Evolutionary conservation across 2,113 vertebrate species (phyloP), one percentile per base, ranked within the genome.

Genomic region (Ptychochromis oligacanthus): DNA sequence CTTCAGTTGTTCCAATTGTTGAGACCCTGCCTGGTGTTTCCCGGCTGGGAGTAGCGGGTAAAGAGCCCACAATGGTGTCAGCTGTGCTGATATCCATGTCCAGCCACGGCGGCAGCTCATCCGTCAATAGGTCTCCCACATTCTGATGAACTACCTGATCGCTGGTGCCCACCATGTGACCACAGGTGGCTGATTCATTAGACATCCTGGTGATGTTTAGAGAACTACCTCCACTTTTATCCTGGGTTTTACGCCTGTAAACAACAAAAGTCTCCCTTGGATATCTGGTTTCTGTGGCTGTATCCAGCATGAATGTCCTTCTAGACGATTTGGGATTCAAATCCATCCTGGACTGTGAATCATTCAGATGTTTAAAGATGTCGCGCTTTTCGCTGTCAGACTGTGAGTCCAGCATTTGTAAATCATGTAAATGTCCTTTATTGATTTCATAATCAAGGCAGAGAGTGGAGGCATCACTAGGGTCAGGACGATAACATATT

Each of bases 91-190:
- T 18, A 8, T 91, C 84, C 1, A 56, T 1, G 8, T 34, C 55
- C 77, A 92, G 61, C 95, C 93, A 95, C 0, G 92, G 93, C 1
- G 92, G 92, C 55, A 80, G 83, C 70, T 95, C 92, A 2, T 94
- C 92, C 15, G 7, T 67, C 18, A 95, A 79, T 31, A 93, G 75
- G 46, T 80, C 43, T 20, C 43, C 87, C 5, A 65, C 24, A 18
- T 67, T 52, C 72, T 77, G 79, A 24, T 12, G 24, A 9, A 75
- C n/a, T 2, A 57, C 20, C 13, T 80, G 77, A 2, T 59, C 52
- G 0, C 28, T 17, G 6, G 22, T 14, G 34, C 78, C 79, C 38
- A 5, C 22, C 49, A 2, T 26, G 14, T 20, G 15, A 70, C 40
- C 7, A 3, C 17, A 70, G 24, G 65, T 52, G 43, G 49, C 24